These are phyloP conservation scores for Vireo altiloquus DNA, from an alignment of 2,113 vertebrate genomes.

Conservation along the genomic window DNA sequence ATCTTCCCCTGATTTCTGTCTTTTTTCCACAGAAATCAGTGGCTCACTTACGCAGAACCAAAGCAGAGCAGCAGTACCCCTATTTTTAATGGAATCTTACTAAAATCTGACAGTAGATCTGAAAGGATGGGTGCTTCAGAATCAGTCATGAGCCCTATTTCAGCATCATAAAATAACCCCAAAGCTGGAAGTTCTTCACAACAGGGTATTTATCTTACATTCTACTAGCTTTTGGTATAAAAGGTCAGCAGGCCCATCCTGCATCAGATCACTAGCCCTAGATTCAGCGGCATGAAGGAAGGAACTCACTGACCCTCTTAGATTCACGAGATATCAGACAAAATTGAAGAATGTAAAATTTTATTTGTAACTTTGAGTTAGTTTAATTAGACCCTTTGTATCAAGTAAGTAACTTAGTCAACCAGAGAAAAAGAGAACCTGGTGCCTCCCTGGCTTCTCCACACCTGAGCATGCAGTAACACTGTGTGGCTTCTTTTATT, in stretches of 20 bases:
- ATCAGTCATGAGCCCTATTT: background rate
- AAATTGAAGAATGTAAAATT: background rate
- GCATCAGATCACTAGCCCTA: background rate
- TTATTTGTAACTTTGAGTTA: background rate
- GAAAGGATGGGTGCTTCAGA: background rate
- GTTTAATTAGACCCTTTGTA: background rate
- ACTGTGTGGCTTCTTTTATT: background rate
- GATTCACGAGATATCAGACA: background rate
- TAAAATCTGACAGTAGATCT: background rate
- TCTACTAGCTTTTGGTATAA: background rate
- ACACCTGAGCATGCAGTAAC: background rate
- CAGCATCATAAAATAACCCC: background rate
- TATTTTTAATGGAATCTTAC: background rate
- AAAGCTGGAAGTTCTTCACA: background rate
- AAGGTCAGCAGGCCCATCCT: background rate
- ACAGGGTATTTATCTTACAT: background rate
- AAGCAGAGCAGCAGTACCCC: background rate
- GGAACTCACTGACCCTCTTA: background rate
- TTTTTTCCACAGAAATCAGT: background rate
- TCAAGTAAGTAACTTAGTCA: background rate
- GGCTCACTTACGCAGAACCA: background rate
- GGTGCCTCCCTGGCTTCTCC: background rate
- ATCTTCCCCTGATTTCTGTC: background rate
- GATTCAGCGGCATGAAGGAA: background rate
- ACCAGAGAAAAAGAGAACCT: background rate